These are phyloP conservation scores for Albula glossodonta DNA, from an alignment of 2,113 vertebrate species.

Conservation along the genomic window DNA sequence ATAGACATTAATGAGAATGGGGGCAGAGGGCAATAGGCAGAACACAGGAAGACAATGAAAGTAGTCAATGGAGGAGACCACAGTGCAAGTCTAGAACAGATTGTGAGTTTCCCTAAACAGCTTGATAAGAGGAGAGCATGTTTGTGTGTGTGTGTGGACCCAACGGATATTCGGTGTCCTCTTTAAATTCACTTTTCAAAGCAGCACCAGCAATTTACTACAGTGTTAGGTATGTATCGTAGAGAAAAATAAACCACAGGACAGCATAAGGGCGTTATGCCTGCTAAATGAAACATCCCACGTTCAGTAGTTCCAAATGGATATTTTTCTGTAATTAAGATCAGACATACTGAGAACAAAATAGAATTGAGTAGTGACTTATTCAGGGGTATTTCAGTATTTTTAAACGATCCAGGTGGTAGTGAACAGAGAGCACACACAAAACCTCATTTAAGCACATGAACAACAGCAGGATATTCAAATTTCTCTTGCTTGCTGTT, in stretches of 20 bases:
- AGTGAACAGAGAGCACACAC: background rate
- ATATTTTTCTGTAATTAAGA: background rate
- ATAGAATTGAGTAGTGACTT: background rate
- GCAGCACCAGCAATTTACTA: background rate
- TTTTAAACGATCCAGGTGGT: background rate
- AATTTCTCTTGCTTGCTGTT: background rate
- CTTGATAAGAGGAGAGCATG: too few relatives aligned
- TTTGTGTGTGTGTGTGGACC: too few relatives aligned
- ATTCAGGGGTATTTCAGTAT: background rate
- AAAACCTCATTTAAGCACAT: too few relatives aligned
- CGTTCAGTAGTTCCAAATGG: background rate
- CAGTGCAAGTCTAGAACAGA: background rate
- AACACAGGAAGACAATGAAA: conserved; percentile 19
- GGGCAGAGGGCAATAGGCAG: conserved; percentile 38
- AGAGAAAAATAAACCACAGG: background rate
- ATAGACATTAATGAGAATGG: conserved; percentile 45
- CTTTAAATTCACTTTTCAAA: background rate
- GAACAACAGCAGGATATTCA: background rate
- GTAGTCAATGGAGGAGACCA: background rate
- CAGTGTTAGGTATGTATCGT: background rate
- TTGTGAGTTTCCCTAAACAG: background rate
- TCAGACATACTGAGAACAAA: background rate
- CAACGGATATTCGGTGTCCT: background rate
- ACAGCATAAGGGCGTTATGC: background rate
- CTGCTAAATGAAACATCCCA: background rate